Conservation (phyloP, 1,140 invertebrate species). For the Chironomus striatipennis region DNA sequence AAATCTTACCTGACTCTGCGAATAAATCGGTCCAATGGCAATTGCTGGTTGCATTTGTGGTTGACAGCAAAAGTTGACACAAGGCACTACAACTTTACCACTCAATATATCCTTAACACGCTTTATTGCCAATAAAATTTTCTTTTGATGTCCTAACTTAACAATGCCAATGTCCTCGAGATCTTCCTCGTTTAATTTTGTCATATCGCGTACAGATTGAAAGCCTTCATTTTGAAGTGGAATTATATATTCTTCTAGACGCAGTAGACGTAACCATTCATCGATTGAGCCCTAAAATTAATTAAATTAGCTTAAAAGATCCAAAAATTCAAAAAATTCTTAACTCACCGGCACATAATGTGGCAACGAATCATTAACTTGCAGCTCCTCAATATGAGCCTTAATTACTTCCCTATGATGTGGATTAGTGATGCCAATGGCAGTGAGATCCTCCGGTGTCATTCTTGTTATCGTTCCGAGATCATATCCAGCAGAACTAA, state of each 20-base stretch:
- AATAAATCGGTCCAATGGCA: background rate
- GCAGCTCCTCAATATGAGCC: conserved; percentile 89
- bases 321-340: conserved; percentile 18
- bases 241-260: conserved; percentile 84
- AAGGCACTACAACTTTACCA: conserved; percentile 56
- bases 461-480: conserved; percentile 94
- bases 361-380: conserved; percentile 86
- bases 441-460: conserved; percentile 90
- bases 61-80: conserved; percentile 26
- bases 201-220: conserved; percentile 82
- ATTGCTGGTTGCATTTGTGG: conserved; percentile 13
- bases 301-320: conserved; percentile 8
- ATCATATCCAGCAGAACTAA: conserved; percentile 94
- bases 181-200: conserved; percentile 96
- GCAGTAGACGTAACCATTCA: conserved; percentile 85
- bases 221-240: conserved; percentile 88
- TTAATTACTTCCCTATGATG: conserved; percentile 93
- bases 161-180: conserved; percentile 97
- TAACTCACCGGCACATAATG: conserved; percentile 80
- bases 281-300: conserved; percentile 67
- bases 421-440: conserved; percentile 90
- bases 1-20: background rate
- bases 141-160: conserved; percentile 94
- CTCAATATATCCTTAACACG: conserved; percentile 88
- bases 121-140: conserved; percentile 94